phyloP scores from a whole-genome alignment of 2,797 vertebrate species.

The Eulemur albifrons region DNA sequence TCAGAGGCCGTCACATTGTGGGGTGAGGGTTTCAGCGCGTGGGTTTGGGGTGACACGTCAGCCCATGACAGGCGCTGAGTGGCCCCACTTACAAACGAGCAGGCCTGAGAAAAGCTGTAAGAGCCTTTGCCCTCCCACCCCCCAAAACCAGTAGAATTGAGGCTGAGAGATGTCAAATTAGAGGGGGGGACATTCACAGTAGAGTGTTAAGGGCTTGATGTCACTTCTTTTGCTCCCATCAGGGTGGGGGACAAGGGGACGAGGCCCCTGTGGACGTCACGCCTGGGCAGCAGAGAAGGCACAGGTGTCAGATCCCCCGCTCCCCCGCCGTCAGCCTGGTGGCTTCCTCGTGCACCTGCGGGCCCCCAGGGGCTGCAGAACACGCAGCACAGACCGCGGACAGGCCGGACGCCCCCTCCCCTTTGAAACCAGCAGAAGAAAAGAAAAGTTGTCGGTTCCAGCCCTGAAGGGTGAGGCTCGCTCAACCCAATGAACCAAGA shows the following conservation, averaged over 20 bases:
- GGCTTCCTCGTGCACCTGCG: neutral
- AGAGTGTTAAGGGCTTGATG: neutral
- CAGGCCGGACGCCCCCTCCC: accelerated
- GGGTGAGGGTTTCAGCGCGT: too few species aligned
- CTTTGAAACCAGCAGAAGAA: neutral
- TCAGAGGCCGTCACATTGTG: too few species aligned
- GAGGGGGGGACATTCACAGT: too few species aligned
- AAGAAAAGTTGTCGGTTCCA: neutral
- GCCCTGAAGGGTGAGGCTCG: neutral
- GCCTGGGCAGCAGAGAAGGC: neutral
- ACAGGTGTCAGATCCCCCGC: too few species aligned
- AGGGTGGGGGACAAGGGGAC: neutral
- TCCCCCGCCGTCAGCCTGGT: accelerated
- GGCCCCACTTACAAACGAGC: neutral
- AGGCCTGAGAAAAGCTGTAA: neutral
- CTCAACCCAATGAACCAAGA: neutral
- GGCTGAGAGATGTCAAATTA: neutral
- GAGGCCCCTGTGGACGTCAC: neutral
- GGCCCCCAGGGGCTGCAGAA: accelerated
- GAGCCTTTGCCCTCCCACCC: neutral
- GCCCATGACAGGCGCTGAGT: neutral
- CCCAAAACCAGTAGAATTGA: neutral
- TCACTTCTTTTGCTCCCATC: neutral
- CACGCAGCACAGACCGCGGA: accelerated
- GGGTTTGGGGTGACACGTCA: neutral